A percentile compares a stretch with the other conserved stretches of the same genome.
phyloP scores from a whole-genome alignment of 2,888 invertebrate species.

The Ctenicera cuprea region DNA sequence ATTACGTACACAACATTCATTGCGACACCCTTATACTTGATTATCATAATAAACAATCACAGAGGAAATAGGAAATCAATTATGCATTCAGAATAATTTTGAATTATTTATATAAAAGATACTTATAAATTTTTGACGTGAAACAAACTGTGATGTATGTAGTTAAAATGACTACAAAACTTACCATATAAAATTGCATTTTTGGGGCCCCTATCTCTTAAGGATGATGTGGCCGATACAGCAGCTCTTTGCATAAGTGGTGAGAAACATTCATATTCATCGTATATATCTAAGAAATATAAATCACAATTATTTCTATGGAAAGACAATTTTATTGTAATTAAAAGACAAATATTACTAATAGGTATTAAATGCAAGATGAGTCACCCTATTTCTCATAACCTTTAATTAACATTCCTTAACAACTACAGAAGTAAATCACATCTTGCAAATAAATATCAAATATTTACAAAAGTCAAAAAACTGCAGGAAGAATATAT shows the following conservation, averaged over 20 bases:
- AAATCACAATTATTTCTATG: neutral
- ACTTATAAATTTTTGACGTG: neutral
- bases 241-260: conserved; percentile 84
- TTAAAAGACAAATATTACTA: too few relatives aligned
- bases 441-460: too few relatives aligned
- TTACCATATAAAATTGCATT: conserved; percentile 92
- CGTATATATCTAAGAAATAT: conserved; percentile 69
- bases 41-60: neutral
- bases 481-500: too few relatives aligned
- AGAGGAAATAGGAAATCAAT: neutral
- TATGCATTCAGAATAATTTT: neutral
- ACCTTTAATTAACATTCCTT: too few relatives aligned
- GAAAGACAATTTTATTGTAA: neutral
- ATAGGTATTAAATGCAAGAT: neutral
- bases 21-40: neutral
- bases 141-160: neutral
- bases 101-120: neutral
- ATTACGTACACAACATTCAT: too few relatives aligned
- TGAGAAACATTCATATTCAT: conserved; percentile 86
- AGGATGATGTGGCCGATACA: conserved; percentile 86
- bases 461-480: too few relatives aligned
- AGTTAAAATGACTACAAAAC: conserved; percentile 60
- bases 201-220: conserved; percentile 88
- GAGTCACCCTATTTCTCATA: neutral
- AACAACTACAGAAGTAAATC: too few relatives aligned